Evolutionary conservation across 2,888 invertebrate species (phyloP), one percentile per base, ranked within the genome.

Genomic region (Oxytorus armatus): DNA sequence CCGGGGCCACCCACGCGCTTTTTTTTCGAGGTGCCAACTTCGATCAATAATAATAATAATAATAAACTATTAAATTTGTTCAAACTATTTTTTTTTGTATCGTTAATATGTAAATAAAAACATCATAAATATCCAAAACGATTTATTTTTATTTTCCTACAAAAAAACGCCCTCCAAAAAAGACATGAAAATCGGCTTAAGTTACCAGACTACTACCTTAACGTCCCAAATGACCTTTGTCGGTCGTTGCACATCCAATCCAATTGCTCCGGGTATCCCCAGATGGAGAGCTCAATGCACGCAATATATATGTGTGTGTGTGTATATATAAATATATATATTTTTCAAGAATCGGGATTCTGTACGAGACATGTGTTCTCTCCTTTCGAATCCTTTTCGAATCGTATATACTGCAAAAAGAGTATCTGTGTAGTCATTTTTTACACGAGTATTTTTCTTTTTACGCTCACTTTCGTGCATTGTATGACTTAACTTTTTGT

Each of bases 241-340:
- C 89, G 89, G 90, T 88, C 88, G 86, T 89, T 88, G 90, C 88
- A 89, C 89, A 89, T 88, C 82, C 84, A 82, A 79, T 81, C 82
- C 81, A 79, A 80, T 70, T 69, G 53, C 76, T 66, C 21, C 16
- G 21, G 18, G n/a, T 68, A 55, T 55, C 29, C 25, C 51, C 25
- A 21, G 36, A 29, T 29, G 33, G 53, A 25, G 33, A 39, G 63
- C 53, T 51, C 51, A 29, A 59, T 47, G 63, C 76, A 69, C 69
- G 76, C 76, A 51, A 76, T 51, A 47, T 47, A 51, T 21, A 49
- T n/a, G n/a, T n/a, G n/a, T n/a, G n/a, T n/a, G n/a, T n/a, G n/a
- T n/a, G n/a, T n/a, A 76, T 51, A 47, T 47, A 51, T 21, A 49
- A 51, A 76, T 51, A 47, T 47, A 51, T 21, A 49, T 18, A 21